Base-by-base conservation (phyloP, 2,888 invertebrate genomes). In the Ormyrus labotus region DNA sequence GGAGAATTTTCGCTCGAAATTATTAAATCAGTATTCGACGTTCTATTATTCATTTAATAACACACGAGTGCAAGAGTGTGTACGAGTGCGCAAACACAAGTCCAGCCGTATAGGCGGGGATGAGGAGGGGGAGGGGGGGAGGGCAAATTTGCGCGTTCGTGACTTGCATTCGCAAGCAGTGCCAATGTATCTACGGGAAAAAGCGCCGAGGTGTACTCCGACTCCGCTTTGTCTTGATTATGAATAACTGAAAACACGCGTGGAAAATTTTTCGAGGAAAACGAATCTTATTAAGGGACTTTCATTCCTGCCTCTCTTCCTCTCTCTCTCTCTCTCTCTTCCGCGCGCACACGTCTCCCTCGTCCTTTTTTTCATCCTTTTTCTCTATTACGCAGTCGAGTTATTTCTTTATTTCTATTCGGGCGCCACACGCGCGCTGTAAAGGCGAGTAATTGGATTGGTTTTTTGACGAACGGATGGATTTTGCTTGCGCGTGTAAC, bases 211-310 rank as follows among this genome's bases (percentile, higher is more conserved):
- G 64, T 50, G 55, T 71, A 75, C 45, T 70, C 47, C 13, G 19
- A 34, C 48, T 51, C 19, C 11, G 61, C 70, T 78, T 81, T 74
- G 61, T 78, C 72, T 74, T 81, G 74, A 81, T 81, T 81, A 78
- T 78, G 81, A 81, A 81, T 69, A 81, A 74, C 81, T 77, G 74
- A 74, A 73, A 77, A 65, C 61, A 77, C 74, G 72, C 72, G 81
- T 72, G 81, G 60, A 69, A 74, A 77, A 65, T 81, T 81, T 64
- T 60, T 58, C 74, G 61, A 19, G 75, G 75, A 76, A 82, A 82
- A 77, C 60, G 67, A 75, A 80, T 80, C 82, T 81, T 71, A 81
- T 81, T 78, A 78, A 65, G 55, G 51, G 60, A 63, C 48, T 65
- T 19, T 6, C 10, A 50, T 72, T 45, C 68, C 13, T 51, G 13